Evolutionary conservation across 2,888 invertebrate species (phyloP).

Genomic region (Diaprepes abbreviatus): DNA sequence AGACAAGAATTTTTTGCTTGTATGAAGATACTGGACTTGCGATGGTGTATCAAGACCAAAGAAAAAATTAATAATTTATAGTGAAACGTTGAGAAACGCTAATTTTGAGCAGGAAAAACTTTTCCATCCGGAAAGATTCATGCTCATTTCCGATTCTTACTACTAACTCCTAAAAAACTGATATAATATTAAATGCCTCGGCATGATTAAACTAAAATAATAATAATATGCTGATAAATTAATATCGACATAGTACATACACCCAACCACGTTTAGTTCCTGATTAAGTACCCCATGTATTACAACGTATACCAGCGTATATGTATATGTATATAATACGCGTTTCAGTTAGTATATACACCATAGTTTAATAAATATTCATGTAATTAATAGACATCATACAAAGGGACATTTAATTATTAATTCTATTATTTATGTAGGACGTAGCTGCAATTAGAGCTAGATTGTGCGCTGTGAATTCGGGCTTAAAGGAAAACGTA

Average conservation of each 20-base stretch:
- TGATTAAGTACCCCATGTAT: constrained; percentile 19
- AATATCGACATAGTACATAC: neutral
- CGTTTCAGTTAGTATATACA: constrained; percentile 36
- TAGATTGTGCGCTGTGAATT: constrained; percentile 44
- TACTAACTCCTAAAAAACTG: too few relatives aligned
- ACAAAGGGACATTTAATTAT: constrained; percentile 52
- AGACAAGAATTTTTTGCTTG: too few relatives aligned
- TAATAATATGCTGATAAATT: constrained; percentile 1
- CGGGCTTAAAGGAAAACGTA: constrained; percentile 49
- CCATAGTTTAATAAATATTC: constrained; percentile 52
- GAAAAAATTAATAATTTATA: too few relatives aligned
- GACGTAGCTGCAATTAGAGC: constrained; percentile 49
- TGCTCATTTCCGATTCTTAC: too few relatives aligned
- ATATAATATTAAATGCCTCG: too few relatives aligned
- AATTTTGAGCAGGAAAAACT: too few relatives aligned
- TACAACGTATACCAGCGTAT: neutral
- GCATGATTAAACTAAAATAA: too few relatives aligned
- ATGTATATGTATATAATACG: constrained; percentile 15
- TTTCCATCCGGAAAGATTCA: too few relatives aligned
- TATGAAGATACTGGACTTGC: too few relatives aligned
- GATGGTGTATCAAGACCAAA: too few relatives aligned
- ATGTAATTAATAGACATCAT: constrained; percentile 51
- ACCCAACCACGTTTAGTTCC: neutral
- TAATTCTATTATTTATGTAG: constrained; percentile 52
- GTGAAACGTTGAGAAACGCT: too few relatives aligned